These are phyloP conservation scores for Lordiphosa clarofinis DNA, from an alignment of 1,140 invertebrate species.

Conservation along the genomic window DNA sequence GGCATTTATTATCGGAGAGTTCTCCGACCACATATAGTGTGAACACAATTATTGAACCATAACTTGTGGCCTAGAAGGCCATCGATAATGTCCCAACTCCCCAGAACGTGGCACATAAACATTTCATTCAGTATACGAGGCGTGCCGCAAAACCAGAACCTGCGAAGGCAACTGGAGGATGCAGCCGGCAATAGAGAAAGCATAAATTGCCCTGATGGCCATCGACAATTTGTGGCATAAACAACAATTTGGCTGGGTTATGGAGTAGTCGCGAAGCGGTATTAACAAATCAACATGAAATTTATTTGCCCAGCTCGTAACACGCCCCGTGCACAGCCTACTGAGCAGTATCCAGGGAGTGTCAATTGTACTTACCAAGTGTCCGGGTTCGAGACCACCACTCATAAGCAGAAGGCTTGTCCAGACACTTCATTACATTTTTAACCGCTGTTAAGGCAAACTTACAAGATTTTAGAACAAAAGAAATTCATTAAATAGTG, in stretches of 20 bases:
- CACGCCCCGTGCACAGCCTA: conserved; percentile 5
- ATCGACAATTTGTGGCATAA: conserved; percentile 16
- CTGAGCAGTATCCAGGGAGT: conserved; percentile 12
- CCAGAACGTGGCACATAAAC: conserved; percentile 12
- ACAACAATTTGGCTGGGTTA: conserved; percentile 15
- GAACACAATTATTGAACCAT: conserved; percentile 16
- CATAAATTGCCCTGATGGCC: conserved; percentile 15
- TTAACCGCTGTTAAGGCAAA: too few species aligned
- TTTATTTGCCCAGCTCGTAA: conserved; percentile 9
- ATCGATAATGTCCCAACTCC: conserved; percentile 13
- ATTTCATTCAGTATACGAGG: conserved; percentile 15
- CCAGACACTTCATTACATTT: too few species aligned
- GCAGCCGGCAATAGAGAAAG: conserved; percentile 11
- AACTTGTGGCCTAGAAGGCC: conserved; percentile 5
- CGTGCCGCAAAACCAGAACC: conserved; percentile 4
- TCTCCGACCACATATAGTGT: conserved; percentile 2
- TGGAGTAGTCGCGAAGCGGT: conserved; percentile 1
- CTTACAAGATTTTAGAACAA: background rate
- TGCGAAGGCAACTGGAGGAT: conserved; percentile 4
- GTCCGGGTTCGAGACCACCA: too few species aligned
- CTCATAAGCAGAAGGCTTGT: too few species aligned
- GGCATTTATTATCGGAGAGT: conserved; percentile 9
- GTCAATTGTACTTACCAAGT: conserved; percentile 22
- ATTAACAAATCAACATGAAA: conserved; percentile 15
- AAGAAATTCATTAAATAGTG: too few species aligned